Evolutionary conservation across 2,797 vertebrate genomes (phyloP).

Genomic region (Odontamblyopus lacepedii): DNA sequence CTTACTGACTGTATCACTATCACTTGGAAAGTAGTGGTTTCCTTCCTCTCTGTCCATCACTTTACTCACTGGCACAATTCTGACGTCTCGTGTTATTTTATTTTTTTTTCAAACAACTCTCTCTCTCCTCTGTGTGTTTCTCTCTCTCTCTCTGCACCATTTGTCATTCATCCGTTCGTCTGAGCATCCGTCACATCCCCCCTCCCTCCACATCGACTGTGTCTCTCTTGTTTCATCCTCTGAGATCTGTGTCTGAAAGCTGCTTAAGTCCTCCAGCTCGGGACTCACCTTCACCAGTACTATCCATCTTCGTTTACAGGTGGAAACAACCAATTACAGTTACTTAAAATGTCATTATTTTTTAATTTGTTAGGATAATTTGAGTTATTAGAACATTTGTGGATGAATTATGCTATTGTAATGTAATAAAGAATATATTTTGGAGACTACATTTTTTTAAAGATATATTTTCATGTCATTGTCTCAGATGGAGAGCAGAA

Average conservation of each 20-base stretch:
- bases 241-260: constrained; percentile 45
- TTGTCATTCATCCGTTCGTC: constrained; percentile 6
- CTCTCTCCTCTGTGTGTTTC: no score
- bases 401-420: no score
- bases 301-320: constrained; percentile 20
- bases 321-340: neutral
- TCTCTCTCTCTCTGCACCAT: neutral
- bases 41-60: constrained; percentile 42
- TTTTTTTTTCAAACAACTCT: neutral
- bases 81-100: no score
- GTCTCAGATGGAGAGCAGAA: no score
- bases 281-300: constrained; percentile 18
- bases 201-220: constrained; percentile 12
- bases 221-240: constrained; percentile 38
- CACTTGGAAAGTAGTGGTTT: neutral
- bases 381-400: no score
- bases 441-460: no score
- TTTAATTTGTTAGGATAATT: neutral
- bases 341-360: neutral
- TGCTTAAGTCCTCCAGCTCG: constrained; percentile 27
- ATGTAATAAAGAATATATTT: no score
- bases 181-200: constrained; percentile 39
- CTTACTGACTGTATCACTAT: neutral
- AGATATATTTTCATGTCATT: no score
- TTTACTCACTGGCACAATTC: neutral